Evolutionary conservation across 2,113 vertebrate genomes (phyloP), one percentile per base, ranked within the genome.

Genomic region (Cottus gobio): DNA sequence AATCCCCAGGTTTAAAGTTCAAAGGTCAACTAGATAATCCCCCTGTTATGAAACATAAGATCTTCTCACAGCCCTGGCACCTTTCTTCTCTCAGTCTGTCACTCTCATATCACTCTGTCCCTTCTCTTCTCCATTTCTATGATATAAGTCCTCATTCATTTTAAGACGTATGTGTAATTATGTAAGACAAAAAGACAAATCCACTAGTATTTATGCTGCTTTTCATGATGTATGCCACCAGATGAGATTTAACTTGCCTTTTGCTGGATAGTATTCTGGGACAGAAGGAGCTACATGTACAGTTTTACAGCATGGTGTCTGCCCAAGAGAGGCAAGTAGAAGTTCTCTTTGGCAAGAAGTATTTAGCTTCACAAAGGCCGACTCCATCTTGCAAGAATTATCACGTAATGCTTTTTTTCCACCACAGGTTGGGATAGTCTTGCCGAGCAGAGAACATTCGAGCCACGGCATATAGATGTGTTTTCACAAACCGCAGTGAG

Each of bases 11-110:
- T 85, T 86, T 84, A 65, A 61, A 65, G 85, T 65, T 90, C 79
- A 90, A 77, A 86, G 90, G 87, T 93, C 88, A 90, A 93, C 85
- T 84, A 77, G 89, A 91, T 94, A 94, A 95, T 94, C 91, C 87
- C 78, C 65, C 37, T 79, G 82, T 80, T 84, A 89, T 87, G 87
- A 92, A 93, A 93, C 80, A 89, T 70, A 84, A 86, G 82, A 83
- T 57, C 64, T 78, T 74, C 77, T 79, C 65, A 61, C 44, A 80
- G 71, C 15, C 30, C 37, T 11, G 54, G 37, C 75, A 69, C 58
- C 62, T 83, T 63, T 63, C 34, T 72, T 30, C 63, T 72, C 64
- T 24, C 61, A 63, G 26, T 20, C 28, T 54, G 18, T 79, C 58
- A 60, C 65, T 52, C 22, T 58, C 48, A 9, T 61, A 39, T 79